These are phyloP conservation scores for Andinoacara biseriatus DNA, from an alignment of 2,113 vertebrate genomes.

Conservation along the genomic window DNA sequence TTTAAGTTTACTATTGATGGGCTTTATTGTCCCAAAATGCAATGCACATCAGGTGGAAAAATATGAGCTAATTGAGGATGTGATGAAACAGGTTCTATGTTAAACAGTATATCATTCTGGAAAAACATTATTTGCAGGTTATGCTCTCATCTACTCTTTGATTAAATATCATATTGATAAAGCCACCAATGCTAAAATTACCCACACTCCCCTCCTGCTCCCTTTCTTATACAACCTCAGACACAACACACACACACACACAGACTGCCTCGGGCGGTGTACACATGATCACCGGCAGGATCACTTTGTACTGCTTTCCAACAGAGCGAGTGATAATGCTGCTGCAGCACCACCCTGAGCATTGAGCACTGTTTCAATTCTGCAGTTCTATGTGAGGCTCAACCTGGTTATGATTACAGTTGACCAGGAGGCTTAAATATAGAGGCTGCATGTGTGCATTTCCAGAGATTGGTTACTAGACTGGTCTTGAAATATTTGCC, in stretches of 20 bases:
- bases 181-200: not conserved
- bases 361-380: conserved; percentile 16
- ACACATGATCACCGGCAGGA: conserved; percentile 16
- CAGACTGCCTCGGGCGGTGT: conserved; percentile 24
- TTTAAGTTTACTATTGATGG: not conserved
- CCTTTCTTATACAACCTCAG: not conserved
- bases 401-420: not conserved
- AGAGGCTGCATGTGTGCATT: not conserved
- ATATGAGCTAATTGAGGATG: not conserved
- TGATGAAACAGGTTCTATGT: not conserved
- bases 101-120: not conserved
- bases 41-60: not conserved
- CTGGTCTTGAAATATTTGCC: not conserved
- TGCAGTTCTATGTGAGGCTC: not conserved
- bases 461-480: not conserved
- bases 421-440: not conserved
- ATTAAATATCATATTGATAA: not conserved
- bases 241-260: not conserved
- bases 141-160: not conserved
- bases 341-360: not conserved
- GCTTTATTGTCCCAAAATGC: not conserved
- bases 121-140: conserved; percentile 3
- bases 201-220: not conserved
- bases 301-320: conserved; percentile 36
- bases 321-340: conserved; percentile 11